Evolutionary conservation across 2,797 vertebrate genomes (phyloP), one percentile per base, ranked within the genome.

Genomic region (Falco naumanni): DNA sequence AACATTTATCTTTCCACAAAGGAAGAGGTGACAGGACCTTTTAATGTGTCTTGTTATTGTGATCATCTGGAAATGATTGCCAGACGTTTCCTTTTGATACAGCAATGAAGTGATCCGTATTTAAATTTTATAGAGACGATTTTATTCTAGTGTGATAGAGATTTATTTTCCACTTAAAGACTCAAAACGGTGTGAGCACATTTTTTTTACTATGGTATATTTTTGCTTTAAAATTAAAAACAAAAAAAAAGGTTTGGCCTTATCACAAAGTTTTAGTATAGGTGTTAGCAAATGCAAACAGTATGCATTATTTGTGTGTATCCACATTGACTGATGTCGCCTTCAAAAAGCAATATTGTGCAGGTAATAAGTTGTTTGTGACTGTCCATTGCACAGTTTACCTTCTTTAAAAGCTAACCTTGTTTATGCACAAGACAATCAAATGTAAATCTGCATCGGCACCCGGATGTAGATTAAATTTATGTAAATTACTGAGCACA

Each of bases 341-440:
- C 97, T 98, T 98, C 97, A 88, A 97, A 94, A 95, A 98, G 98
- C 97, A 98, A 98, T 98, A 98, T 97, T 92, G 96, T 98, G 97
- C 97, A 98, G 97, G 98, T 97, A 97, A 97, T 95, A 96, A 65
- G 97, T 95, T 98, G 95, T 97, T 96, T 96, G 97, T 98, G 97
- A 97, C 97, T 98, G 97, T 98, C 97, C 97, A 96, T 98, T 96
- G 97, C 98, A 98, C 97, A 98, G 95, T 98, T 97, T 95, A 97
- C 96, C 96, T 97, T 96, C 95, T 96, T 95, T 77, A 89, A 97
- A 97, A 97, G 96, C 94, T 97, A 95, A 97, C 95, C 95, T 97
- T 97, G 95, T 97, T 97, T 98, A 98, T 98, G 98, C 98, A 98
- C 97, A 98, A 98, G 98, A 98, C 98, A 98, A 98, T 98, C 98